A percentile compares a stretch with the other conserved stretches of the same genome.
Evolutionary conservation across 2,113 vertebrate genomes (phyloP).

Genomic region (Serilophus lunatus): DNA sequence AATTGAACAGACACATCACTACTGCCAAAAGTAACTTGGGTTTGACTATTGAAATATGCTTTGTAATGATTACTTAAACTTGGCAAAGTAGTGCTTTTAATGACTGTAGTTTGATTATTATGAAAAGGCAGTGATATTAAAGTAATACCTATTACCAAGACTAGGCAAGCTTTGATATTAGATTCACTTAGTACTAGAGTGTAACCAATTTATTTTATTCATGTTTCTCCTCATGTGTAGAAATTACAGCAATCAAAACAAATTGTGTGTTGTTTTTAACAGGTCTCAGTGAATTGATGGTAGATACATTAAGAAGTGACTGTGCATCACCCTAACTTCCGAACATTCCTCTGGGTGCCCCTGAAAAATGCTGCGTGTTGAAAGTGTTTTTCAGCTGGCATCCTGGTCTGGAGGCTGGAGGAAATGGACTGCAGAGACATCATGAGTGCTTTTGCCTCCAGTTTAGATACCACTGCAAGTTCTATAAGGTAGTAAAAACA

Average conservation of each 20-base stretch:
- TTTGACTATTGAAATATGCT: background rate
- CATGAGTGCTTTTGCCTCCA: background rate
- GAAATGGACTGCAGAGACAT: background rate
- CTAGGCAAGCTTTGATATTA: background rate
- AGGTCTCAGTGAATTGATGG: background rate
- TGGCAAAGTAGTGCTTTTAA: background rate
- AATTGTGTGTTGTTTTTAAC: background rate
- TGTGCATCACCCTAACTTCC: background rate
- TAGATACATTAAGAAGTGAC: background rate
- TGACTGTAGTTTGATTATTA: background rate
- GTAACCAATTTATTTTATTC: background rate
- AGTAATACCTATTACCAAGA: background rate
- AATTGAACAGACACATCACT: background rate
- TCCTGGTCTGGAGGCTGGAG: background rate
- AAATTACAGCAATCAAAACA: background rate
- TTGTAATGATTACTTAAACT: background rate
- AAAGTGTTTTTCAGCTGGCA: background rate
- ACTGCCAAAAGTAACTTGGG: background rate
- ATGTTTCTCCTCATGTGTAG: background rate
- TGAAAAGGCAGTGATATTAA: background rate
- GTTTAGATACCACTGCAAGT: background rate
- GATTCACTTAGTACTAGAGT: background rate
- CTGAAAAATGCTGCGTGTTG: background rate
- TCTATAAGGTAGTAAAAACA: background rate
- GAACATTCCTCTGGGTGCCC: background rate